A percentile compares a stretch with the other conserved stretches of the same genome.
phyloP scores from a whole-genome alignment of 2,113 vertebrate genomes.

The Vanacampus margaritifer region DNA sequence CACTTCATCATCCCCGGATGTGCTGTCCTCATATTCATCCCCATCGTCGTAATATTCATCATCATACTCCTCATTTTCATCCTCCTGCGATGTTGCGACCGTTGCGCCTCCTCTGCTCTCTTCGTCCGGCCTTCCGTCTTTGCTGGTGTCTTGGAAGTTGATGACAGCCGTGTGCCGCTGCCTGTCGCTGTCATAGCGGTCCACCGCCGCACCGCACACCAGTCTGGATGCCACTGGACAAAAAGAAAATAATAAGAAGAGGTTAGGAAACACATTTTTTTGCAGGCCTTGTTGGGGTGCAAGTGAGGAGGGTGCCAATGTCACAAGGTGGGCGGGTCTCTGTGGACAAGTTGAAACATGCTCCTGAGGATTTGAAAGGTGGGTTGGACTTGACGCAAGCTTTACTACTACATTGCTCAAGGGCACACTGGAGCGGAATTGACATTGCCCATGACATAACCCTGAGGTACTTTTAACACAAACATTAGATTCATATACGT shows the following conservation, averaged over 20 bases:
- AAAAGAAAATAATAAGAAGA: not conserved
- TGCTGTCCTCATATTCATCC: slow-evolving; percentile 57
- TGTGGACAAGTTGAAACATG: slow-evolving; percentile 62
- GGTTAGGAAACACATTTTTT: not conserved
- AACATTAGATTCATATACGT: not conserved
- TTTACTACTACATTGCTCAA: slow-evolving; percentile 11
- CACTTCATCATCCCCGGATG: slow-evolving; percentile 65
- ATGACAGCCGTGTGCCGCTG: slow-evolving; percentile 64
- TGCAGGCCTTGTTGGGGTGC: not conserved
- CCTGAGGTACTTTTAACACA: not conserved
- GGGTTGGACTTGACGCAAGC: not conserved
- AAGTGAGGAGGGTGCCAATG: slow-evolving; percentile 1
- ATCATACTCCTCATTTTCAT: slow-evolving; percentile 45
- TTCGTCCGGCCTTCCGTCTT: slow-evolving; percentile 44
- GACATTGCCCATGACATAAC: not conserved
- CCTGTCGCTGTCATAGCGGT: slow-evolving; percentile 61
- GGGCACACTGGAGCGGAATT: slow-evolving; percentile 7
- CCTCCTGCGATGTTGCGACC: slow-evolving; percentile 16
- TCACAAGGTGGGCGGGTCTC: slow-evolving; percentile 47
- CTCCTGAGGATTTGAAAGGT: slow-evolving; percentile 14
- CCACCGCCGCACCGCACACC: slow-evolving; percentile 66
- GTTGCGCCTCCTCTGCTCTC: slow-evolving; percentile 23
- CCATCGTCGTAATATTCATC: slow-evolving; percentile 56
- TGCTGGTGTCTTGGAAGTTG: slow-evolving; percentile 59
- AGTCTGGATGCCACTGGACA: slow-evolving; percentile 54